Evolutionary conservation across 92 coral and sea anemone species (phyloP).

Genomic region (Blastomussa wellsi): DNA sequence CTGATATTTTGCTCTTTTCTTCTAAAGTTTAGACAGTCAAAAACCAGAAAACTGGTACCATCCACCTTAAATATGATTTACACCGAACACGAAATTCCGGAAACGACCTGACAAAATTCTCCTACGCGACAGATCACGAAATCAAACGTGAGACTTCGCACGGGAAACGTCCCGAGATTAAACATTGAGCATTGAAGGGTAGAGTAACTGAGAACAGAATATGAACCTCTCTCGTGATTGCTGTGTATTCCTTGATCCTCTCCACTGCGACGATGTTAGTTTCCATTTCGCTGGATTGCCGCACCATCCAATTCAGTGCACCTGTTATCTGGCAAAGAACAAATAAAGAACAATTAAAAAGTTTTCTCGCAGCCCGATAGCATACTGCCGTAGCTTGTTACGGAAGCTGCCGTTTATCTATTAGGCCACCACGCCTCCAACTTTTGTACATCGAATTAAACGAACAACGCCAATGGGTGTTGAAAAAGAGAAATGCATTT

Average conservation of each 20-base stretch:
- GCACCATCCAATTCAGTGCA: slow-evolving; percentile 71
- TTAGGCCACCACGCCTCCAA: no score
- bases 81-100: no score
- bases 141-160: neutral
- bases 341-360: neutral
- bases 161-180: neutral
- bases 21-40: no score
- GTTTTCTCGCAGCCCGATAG: neutral
- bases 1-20: no score
- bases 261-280: slow-evolving; percentile 86
- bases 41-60: no score
- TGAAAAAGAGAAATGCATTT: no score
- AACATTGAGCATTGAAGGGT: neutral
- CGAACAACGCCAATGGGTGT: no score
- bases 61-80: no score
- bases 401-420: neutral
- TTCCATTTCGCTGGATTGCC: slow-evolving; percentile 78
- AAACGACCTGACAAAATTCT: no score
- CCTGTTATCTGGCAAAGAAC: slow-evolving; percentile 56
- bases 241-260: slow-evolving; percentile 81
- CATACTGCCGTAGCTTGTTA: neutral
- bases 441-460: no score
- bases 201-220: neutral
- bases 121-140: neutral
- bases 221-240: slow-evolving; percentile 67